Conservation (phyloP, 2,797 vertebrate genomes). For the Myoxocephalus aenaeus region DNA sequence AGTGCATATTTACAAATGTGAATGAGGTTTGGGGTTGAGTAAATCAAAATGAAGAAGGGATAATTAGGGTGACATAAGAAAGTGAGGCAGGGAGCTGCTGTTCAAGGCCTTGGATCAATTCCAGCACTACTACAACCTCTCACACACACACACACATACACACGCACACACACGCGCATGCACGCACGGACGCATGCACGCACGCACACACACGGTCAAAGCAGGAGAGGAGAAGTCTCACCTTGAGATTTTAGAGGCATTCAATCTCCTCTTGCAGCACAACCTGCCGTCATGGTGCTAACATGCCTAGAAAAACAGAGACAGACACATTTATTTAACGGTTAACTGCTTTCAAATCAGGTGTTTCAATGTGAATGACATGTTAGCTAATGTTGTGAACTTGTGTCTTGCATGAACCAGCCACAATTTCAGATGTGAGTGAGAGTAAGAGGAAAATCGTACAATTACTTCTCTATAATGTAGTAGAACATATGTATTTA, state of each 20-base stretch:
- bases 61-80: constrained; percentile 13
- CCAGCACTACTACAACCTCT: constrained; percentile 7
- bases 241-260: constrained; percentile 80
- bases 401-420: not conserved
- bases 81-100: constrained; percentile 3
- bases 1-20: not conserved
- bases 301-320: constrained; percentile 49
- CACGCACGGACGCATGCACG: constrained; percentile 28
- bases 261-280: constrained; percentile 74
- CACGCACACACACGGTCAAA: constrained; percentile 39
- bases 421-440: not conserved
- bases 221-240: constrained; percentile 52
- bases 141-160: constrained; percentile 31
- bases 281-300: constrained; percentile 61
- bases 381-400: not conserved
- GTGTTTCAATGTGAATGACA: not conserved
- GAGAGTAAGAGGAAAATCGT: not conserved
- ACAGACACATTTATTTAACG: constrained; percentile 16
- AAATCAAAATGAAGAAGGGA: not conserved
- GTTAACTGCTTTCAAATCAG: not conserved
- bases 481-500: not conserved
- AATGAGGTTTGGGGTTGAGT: not conserved
- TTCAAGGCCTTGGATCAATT: constrained; percentile 55
- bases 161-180: constrained; percentile 29
- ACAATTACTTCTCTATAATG: not conserved